Conservation (phyloP, 2,888 invertebrate genomes). For the Ormia ochracea region DNA sequence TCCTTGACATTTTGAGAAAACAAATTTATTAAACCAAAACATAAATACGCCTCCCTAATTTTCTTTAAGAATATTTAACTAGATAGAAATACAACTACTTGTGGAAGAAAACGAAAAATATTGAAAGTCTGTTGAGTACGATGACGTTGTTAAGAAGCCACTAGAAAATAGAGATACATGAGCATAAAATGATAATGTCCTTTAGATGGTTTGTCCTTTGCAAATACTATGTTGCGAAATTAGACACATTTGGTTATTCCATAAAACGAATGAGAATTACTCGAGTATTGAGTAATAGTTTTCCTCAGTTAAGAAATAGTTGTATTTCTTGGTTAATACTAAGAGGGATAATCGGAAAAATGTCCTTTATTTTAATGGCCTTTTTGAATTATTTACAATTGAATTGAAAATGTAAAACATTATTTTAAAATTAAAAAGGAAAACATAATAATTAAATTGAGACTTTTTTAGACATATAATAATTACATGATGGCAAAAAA, state of each 20-base stretch:
- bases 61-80: constrained; percentile 20
- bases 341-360: no score
- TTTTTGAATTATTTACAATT: no score
- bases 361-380: no score
- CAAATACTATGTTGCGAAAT: not conserved
- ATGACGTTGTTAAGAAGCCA: not conserved
- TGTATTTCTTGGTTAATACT: no score
- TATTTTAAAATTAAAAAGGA: no score
- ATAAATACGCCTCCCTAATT: constrained; percentile 46
- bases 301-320: not conserved
- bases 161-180: not conserved
- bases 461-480: no score
- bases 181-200: constrained; percentile 16
- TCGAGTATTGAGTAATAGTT: not conserved
- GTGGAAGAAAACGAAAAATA: not conserved
- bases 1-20: constrained; percentile 31
- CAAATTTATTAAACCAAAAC: constrained; percentile 23
- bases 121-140: not conserved
- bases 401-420: no score
- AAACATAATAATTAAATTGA: no score
- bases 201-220: not conserved
- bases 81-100: constrained; percentile 5
- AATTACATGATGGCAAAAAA: no score
- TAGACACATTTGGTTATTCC: not conserved
- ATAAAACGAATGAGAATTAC: not conserved